phyloP scores from a whole-genome alignment of 2,888 invertebrate species.

The Venusia cambrica region DNA sequence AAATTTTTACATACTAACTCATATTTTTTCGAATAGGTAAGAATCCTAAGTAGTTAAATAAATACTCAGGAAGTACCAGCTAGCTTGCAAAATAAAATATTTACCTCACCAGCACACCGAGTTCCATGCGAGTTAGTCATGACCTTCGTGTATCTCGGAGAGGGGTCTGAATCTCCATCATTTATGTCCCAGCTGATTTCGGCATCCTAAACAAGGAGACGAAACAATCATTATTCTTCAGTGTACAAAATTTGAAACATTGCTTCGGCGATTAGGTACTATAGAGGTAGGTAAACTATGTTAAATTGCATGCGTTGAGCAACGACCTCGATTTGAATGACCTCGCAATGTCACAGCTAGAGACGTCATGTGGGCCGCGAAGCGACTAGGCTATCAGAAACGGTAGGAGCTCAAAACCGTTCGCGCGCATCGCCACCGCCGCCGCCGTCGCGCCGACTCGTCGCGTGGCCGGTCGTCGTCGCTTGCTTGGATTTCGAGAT shows the following conservation, averaged over 20 bases:
- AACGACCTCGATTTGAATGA: slow-evolving; percentile 21
- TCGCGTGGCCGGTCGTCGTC: too few relatives aligned
- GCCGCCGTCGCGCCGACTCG: too few relatives aligned
- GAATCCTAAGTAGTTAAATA: too few relatives aligned
- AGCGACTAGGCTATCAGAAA: slow-evolving; percentile 52
- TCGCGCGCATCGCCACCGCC: background rate
- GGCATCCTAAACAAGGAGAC: slow-evolving; percentile 83
- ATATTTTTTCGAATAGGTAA: too few relatives aligned
- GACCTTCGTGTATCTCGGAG: slow-evolving; percentile 83
- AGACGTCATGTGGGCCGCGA: slow-evolving; percentile 66
- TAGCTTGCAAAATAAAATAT: too few relatives aligned
- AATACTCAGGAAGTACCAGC: too few relatives aligned
- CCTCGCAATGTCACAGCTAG: slow-evolving; percentile 36
- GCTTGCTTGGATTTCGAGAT: too few relatives aligned
- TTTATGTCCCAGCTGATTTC: slow-evolving; percentile 93
- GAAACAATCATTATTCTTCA: too few relatives aligned
- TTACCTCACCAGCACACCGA: slow-evolving; percentile 91
- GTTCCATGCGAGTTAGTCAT: slow-evolving; percentile 93
- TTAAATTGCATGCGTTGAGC: slow-evolving; percentile 9
- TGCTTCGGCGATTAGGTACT: too few relatives aligned
- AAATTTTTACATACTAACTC: too few relatives aligned
- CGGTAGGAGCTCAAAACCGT: slow-evolving; percentile 19
- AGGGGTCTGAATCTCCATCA: slow-evolving; percentile 88
- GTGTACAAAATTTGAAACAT: too few relatives aligned
- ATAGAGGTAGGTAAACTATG: too few relatives aligned